Evolutionary conservation across 1,140 invertebrate genomes (phyloP).

Genomic region (Meloidogyne chitwoodi): DNA sequence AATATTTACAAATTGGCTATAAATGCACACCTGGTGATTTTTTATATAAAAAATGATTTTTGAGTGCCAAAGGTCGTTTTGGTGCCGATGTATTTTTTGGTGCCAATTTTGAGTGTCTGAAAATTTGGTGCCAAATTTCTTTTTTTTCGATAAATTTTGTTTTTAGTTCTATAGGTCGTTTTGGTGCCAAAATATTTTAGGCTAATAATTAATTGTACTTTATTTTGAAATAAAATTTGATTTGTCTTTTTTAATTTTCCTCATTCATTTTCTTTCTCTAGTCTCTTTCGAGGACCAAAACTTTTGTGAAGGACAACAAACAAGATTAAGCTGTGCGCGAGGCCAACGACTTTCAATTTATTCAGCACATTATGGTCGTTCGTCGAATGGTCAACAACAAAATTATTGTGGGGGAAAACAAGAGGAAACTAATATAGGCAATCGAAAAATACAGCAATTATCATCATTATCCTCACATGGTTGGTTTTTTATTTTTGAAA

Average conservation of each 20-base stretch:
- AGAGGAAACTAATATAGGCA: neutral
- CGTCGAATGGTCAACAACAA: constrained; percentile 39
- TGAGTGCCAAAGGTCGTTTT: too few species aligned
- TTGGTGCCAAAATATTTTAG: neutral
- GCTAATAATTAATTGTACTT: too few species aligned
- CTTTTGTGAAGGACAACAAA: constrained; percentile 45
- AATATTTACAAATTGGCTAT: constrained; percentile 51
- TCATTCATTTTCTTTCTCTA: constrained; percentile 22
- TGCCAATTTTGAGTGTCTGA: too few species aligned
- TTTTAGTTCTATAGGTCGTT: too few species aligned
- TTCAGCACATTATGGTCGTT: constrained; percentile 48
- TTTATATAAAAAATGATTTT: neutral
- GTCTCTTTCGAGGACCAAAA: constrained; percentile 52
- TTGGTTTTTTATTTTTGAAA: neutral
- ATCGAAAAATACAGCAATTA: neutral
- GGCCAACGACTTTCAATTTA: constrained; percentile 47
- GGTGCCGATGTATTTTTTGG: too few species aligned
- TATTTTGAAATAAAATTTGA: too few species aligned
- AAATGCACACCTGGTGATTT: constrained; percentile 46
- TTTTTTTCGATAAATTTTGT: too few species aligned
- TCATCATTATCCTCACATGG: neutral
- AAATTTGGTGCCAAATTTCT: too few species aligned
- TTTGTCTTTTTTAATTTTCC: too few species aligned
- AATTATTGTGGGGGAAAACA: constrained; percentile 24
- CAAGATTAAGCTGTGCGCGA: constrained; percentile 36